Conservation (phyloP, 2,888 invertebrate species). For the Lepetodrilus schrolli region DNA sequence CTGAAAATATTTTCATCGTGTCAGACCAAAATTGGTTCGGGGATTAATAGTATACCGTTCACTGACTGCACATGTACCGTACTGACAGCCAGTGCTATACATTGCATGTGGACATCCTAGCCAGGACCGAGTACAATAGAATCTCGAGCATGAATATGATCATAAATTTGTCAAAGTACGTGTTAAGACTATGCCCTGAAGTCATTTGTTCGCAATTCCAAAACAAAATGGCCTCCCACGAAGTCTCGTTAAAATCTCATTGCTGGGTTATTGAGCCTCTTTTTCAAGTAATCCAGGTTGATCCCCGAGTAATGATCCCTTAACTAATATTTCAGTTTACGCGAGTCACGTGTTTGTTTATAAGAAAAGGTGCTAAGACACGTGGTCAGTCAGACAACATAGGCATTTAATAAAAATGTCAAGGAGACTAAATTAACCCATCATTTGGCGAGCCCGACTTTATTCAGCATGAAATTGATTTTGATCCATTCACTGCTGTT, state of each 20-base stretch:
- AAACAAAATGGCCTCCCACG: conserved; percentile 26
- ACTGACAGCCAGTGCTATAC: no score
- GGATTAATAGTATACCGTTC: no score
- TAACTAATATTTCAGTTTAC: conserved; percentile 8
- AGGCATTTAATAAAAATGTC: neutral
- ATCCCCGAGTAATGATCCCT: conserved; percentile 3
- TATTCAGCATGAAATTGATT: conserved; percentile 16
- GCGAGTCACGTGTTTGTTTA: neutral
- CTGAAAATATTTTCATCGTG: no score
- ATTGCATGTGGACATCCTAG: no score
- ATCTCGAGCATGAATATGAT: no score
- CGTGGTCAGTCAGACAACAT: neutral
- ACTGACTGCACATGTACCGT: no score
- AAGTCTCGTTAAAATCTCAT: conserved; percentile 25
- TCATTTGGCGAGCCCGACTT: neutral
- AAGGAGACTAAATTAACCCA: conserved; percentile 12
- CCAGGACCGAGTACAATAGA: no score
- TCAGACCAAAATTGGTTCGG: no score
- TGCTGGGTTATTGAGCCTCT: neutral
- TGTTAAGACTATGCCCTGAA: neutral
- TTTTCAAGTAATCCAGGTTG: neutral
- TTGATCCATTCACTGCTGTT: neutral
- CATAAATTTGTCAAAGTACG: neutral
- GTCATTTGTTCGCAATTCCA: neutral
- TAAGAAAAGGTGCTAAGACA: neutral